Conservation (phyloP, 2,888 invertebrate genomes). For the Pristionchus fissidentatus region DNA sequence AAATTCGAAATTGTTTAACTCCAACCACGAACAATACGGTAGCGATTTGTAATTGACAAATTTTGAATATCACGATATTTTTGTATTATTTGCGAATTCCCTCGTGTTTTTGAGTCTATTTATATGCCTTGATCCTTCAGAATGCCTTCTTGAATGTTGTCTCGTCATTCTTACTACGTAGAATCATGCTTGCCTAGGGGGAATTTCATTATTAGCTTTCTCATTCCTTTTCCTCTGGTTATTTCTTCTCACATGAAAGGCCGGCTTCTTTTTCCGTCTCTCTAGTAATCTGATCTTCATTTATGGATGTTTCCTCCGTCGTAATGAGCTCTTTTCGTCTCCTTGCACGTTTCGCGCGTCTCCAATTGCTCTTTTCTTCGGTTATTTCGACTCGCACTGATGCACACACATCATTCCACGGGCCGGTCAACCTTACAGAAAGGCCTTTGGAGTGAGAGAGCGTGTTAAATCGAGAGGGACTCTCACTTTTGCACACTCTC, state of each 20-base stretch:
- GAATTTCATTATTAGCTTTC: conserved; percentile 11
- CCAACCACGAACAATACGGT: too few relatives aligned
- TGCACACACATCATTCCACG: too few relatives aligned
- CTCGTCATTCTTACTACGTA: neutral
- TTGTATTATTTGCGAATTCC: too few relatives aligned
- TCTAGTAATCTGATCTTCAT: conserved; percentile 23
- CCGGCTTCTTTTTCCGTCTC: neutral
- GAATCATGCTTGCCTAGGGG: conserved; percentile 13
- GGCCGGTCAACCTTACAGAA: too few relatives aligned
- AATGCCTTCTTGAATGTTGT: neutral
- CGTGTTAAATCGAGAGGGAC: too few relatives aligned
- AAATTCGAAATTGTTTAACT: too few relatives aligned
- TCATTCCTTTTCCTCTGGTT: neutral
- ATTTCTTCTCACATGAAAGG: neutral
- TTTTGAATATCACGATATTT: too few relatives aligned
- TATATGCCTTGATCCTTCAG: neutral
- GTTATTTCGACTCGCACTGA: too few relatives aligned
- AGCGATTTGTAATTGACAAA: too few relatives aligned
- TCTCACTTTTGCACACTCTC: too few relatives aligned
- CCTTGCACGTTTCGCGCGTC: neutral
- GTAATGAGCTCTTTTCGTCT: conserved; percentile 41
- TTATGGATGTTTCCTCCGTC: conserved; percentile 12
- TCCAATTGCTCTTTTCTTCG: conserved; percentile 18
- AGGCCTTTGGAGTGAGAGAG: too few relatives aligned
- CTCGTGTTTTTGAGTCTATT: neutral